phyloP scores from a whole-genome alignment of 1,140 invertebrate species.

The Asbolus verrucosus region DNA sequence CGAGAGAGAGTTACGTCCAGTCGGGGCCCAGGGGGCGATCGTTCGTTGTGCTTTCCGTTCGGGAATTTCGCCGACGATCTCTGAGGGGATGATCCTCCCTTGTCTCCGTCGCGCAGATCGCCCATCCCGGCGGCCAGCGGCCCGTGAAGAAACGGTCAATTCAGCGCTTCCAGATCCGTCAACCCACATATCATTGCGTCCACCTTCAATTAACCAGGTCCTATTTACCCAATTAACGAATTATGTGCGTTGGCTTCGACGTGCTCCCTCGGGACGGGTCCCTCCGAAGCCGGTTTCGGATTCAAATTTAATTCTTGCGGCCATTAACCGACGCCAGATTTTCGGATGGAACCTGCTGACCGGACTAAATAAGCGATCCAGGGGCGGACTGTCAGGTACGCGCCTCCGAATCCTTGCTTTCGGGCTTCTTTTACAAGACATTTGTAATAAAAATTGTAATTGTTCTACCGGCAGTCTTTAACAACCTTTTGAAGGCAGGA shows the following conservation, averaged over 20 bases:
- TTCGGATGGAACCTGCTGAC: too few relatives aligned
- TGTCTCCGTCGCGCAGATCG: slow-evolving; percentile 31
- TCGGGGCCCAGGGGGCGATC: slow-evolving; percentile 24
- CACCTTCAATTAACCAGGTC: slow-evolving; percentile 29
- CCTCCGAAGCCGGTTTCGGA: slow-evolving; percentile 6
- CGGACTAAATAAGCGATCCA: too few relatives aligned
- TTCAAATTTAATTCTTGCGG: slow-evolving; percentile 26
- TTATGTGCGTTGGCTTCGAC: slow-evolving; percentile 26
- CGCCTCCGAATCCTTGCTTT: too few relatives aligned
- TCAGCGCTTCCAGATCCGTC: slow-evolving; percentile 30
- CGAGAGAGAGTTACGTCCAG: slow-evolving; percentile 31
- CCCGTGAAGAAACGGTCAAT: slow-evolving; percentile 33
- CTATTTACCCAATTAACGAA: slow-evolving; percentile 39
- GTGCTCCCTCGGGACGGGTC: background rate
- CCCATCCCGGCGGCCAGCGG: slow-evolving; percentile 22
- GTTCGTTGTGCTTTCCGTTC: slow-evolving; percentile 38
- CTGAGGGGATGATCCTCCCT: slow-evolving; percentile 45
- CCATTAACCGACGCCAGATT: background rate
- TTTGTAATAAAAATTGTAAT: too few relatives aligned
- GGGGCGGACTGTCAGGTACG: too few relatives aligned
- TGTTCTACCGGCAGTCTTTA: too few relatives aligned
- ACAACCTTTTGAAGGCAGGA: too few relatives aligned
- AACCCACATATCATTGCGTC: background rate
- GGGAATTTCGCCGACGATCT: slow-evolving; percentile 39
- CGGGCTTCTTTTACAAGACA: too few relatives aligned